Conservation (phyloP, 1,140 invertebrate species). For the Ips typographus region DNA sequence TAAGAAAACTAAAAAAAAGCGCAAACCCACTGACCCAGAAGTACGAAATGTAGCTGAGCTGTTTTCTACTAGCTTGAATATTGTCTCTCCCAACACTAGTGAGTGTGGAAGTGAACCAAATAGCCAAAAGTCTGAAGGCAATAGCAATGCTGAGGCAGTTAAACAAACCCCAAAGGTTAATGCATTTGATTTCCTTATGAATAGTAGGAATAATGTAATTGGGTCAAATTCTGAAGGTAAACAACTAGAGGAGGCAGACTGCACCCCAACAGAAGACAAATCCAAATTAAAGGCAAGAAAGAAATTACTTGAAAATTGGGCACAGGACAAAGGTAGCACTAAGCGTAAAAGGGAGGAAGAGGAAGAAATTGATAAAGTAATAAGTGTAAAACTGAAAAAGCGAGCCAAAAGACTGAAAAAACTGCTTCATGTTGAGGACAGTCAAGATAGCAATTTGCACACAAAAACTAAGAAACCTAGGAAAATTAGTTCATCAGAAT, state of each 20-base stretch:
- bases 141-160: neutral
- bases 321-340: constrained; percentile 57
- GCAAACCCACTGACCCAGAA: constrained; percentile 36
- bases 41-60: constrained; percentile 34
- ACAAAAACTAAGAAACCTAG: constrained; percentile 7
- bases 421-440: constrained; percentile 27
- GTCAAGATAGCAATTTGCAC: constrained; percentile 16
- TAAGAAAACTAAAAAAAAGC: constrained; percentile 30
- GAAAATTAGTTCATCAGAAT: constrained; percentile 23
- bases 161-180: constrained; percentile 45
- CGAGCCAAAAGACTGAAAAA: constrained; percentile 58
- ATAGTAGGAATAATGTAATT: constrained; percentile 61
- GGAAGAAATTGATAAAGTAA: constrained; percentile 54
- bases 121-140: constrained; percentile 5
- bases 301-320: constrained; percentile 58
- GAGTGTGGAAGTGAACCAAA: neutral
- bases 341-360: constrained; percentile 60
- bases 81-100: constrained; percentile 34
- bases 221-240: constrained; percentile 63
- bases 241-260: constrained; percentile 47
- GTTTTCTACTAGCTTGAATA: constrained; percentile 30
- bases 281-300: constrained; percentile 55
- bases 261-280: constrained; percentile 46
- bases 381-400: constrained; percentile 58
- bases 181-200: constrained; percentile 66